phyloP scores from a whole-genome alignment of 2,888 invertebrate species.

The Caenorhabditis sp. region DNA sequence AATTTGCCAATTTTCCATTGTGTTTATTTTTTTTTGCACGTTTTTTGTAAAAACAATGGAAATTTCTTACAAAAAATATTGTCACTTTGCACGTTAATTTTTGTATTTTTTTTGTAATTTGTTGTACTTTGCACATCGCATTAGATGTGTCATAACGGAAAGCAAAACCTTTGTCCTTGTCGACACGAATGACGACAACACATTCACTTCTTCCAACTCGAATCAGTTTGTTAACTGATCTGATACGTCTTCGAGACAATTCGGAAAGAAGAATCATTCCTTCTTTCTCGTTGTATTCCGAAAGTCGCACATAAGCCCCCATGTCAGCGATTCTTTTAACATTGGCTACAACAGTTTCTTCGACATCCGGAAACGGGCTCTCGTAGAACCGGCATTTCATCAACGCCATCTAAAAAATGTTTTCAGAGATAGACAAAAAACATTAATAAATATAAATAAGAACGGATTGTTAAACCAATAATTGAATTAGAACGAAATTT shows the following conservation, averaged over 20 bases:
- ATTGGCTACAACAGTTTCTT: slow-evolving; percentile 92
- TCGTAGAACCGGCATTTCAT: slow-evolving; percentile 91
- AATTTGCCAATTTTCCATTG: too few species aligned
- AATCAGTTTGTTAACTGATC: slow-evolving; percentile 98
- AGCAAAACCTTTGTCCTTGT: slow-evolving; percentile 99
- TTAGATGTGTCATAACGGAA: too few species aligned
- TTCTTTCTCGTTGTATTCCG: slow-evolving; percentile 94
- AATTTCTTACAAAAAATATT: too few species aligned
- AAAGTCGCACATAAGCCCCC: slow-evolving; percentile 96
- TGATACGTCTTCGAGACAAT: slow-evolving; percentile 94
- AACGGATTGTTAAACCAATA: neutral
- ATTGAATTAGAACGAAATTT: neutral
- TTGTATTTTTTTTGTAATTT: too few species aligned
- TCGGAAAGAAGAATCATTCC: slow-evolving; percentile 97
- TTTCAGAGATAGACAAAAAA: neutral
- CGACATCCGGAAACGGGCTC: slow-evolving; percentile 95
- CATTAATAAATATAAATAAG: neutral
- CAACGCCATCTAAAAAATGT: slow-evolving; percentile 82
- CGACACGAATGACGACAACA: slow-evolving; percentile 97
- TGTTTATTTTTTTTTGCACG: too few species aligned
- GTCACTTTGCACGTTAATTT: too few species aligned
- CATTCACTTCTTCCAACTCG: slow-evolving; percentile 98
- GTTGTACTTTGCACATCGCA: too few species aligned
- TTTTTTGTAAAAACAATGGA: too few species aligned
- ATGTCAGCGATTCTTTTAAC: slow-evolving; percentile 97